Evolutionary conservation across 2,797 vertebrate genomes (phyloP).

Genomic region (Mionectes olivaceus): DNA sequence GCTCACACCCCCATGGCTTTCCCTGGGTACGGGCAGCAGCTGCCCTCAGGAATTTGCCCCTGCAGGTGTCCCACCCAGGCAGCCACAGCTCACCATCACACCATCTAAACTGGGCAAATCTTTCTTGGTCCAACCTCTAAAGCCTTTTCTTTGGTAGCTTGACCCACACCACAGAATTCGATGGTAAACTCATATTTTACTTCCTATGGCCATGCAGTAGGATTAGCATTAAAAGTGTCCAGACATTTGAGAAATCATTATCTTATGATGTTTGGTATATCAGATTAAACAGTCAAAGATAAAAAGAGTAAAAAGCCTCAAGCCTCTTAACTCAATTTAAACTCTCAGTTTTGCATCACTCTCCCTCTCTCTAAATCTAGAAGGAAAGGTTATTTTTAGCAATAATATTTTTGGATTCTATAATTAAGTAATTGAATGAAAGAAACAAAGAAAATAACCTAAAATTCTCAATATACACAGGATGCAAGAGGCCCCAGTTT

Average conservation of each 20-base stretch:
- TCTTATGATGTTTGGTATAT: background rate
- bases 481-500: background rate
- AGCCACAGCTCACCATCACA: background rate
- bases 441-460: background rate
- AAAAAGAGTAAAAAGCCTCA: background rate
- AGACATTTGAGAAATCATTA: slow-evolving; percentile 18
- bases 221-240: background rate
- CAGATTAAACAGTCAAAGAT: background rate
- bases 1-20: fast-evolving
- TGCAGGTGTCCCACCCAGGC: background rate
- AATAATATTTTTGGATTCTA: background rate
- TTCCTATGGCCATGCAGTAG: background rate
- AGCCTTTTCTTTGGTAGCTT: background rate
- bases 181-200: background rate
- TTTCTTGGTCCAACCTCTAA: background rate
- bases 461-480: background rate
- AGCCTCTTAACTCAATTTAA: background rate
- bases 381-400: slow-evolving; percentile 10
- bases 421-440: background rate
- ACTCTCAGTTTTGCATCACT: background rate
- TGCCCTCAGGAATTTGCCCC: background rate
- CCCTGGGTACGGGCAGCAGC: background rate
- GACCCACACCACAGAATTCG: background rate
- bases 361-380: background rate
- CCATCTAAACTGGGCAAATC: background rate